phyloP scores from a whole-genome alignment of 2,113 vertebrate genomes.

The Saimiri boliviensis region DNA sequence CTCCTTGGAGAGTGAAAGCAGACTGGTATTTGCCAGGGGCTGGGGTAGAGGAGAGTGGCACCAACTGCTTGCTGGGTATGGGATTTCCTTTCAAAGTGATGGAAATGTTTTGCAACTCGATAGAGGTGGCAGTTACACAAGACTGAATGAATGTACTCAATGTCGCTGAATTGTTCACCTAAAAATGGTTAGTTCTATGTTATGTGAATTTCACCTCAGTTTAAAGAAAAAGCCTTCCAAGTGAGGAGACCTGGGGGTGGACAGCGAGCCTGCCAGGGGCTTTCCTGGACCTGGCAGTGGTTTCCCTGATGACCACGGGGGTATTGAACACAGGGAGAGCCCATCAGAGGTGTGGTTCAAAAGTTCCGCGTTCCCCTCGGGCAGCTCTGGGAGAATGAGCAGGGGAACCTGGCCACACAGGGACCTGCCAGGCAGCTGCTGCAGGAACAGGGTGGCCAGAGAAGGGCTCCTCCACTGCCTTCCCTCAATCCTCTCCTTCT shows the following conservation, averaged over 20 bases:
- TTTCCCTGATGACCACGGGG: accelerated
- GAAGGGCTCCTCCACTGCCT: not conserved
- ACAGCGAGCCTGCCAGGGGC: not conserved
- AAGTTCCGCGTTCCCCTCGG: not conserved
- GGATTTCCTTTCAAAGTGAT: not conserved
- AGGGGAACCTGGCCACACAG: not conserved
- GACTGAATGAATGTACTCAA: not conserved
- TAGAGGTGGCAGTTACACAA: accelerated
- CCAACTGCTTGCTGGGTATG: not conserved
- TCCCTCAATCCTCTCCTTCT: not conserved
- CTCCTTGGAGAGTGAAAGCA: not conserved
- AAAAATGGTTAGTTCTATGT: not conserved
- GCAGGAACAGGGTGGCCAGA: not conserved
- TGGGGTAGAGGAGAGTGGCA: not conserved
- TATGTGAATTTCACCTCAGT: not conserved
- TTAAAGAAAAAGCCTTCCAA: not conserved
- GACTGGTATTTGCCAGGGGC: not conserved
- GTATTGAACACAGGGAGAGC: not conserved
- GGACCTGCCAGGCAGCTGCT: too few species aligned
- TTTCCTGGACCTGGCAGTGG: not conserved
- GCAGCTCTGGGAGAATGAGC: not conserved
- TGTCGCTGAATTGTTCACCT: not conserved
- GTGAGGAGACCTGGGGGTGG: not conserved
- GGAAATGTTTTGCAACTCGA: not conserved
- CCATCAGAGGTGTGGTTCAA: not conserved